phyloP scores from a whole-genome alignment of 2,797 vertebrate species.

The Malacoctenus gilli region DNA sequence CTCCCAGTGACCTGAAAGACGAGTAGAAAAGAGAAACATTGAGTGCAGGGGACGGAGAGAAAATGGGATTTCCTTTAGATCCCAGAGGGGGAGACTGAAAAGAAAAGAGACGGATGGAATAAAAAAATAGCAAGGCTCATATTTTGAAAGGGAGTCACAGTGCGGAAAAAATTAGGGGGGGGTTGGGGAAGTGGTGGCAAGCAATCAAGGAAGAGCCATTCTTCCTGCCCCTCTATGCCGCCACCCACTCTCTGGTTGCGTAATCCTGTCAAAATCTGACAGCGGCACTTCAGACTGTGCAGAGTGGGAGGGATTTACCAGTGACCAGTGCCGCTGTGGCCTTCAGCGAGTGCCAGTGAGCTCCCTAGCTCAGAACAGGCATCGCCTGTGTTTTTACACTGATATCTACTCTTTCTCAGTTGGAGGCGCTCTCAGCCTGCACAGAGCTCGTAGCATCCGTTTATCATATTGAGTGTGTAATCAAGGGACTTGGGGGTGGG shows the following conservation, averaged over 20 bases:
- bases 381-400: conserved; percentile 14
- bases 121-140: conserved; percentile 19
- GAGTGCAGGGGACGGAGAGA: conserved; percentile 26
- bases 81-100: conserved; percentile 21
- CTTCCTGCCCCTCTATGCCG: conserved; percentile 33
- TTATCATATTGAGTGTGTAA: conserved; percentile 41
- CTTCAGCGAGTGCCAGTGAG: conserved; percentile 19
- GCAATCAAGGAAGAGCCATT: conserved; percentile 42
- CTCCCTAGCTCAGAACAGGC: conserved; percentile 10
- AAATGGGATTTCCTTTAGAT: conserved; percentile 29
- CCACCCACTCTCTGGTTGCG: conserved; percentile 59
- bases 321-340: conserved; percentile 21
- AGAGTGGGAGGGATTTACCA: conserved; percentile 44
- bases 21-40: conserved; percentile 12
- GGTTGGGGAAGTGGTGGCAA: conserved; percentile 31
- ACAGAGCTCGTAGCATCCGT: conserved; percentile 17
- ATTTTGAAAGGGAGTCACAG: conserved; percentile 17
- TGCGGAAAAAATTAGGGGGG: conserved; percentile 11
- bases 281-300: conserved; percentile 31
- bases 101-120: conserved; percentile 18
- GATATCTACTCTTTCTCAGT: conserved; percentile 3
- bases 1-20: conserved; percentile 12
- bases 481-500: conserved; percentile 43
- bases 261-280: conserved; percentile 66
- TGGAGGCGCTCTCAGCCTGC: too few relatives aligned